Percentiles rank a stretch among this genome's conserved stretches.
Evolutionary conservation across 2,797 vertebrate species (phyloP).

Genomic region (Alfaro cultratus): DNA sequence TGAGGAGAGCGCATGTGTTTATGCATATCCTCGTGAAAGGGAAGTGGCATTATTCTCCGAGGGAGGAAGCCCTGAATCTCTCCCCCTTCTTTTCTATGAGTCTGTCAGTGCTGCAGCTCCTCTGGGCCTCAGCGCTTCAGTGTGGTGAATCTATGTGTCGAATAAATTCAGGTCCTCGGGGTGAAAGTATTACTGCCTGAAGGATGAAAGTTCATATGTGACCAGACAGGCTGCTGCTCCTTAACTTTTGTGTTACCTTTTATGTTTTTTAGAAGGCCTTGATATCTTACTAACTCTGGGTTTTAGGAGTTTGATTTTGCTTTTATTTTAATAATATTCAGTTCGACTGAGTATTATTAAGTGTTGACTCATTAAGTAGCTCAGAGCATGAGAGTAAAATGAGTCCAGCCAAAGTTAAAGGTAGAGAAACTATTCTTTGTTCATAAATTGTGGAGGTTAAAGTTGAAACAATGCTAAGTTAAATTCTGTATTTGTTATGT

Average conservation of each 20-base stretch:
- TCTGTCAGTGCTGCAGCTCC: conserved; percentile 60
- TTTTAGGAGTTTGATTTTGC: too few relatives aligned
- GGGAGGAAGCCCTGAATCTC: conserved; percentile 59
- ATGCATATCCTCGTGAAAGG: conserved; percentile 33
- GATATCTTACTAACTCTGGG: too few relatives aligned
- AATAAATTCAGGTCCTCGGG: conserved; percentile 29
- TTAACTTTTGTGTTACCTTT: conserved; percentile 19
- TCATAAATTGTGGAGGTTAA: too few relatives aligned
- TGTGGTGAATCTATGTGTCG: conserved; percentile 42
- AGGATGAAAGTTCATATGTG: conserved; percentile 16
- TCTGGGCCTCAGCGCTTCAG: conserved; percentile 33
- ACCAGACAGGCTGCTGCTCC: background rate
- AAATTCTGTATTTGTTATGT: too few relatives aligned
- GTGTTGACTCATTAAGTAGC: too few relatives aligned
- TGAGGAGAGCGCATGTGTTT: conserved; percentile 35
- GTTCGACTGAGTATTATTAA: too few relatives aligned
- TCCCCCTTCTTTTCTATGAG: conserved; percentile 43
- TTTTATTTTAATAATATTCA: too few relatives aligned
- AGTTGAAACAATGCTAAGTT: too few relatives aligned
- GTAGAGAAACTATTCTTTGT: too few relatives aligned
- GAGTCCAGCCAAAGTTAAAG: too few relatives aligned
- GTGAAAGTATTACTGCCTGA: background rate
- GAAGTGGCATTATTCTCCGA: conserved; percentile 48
- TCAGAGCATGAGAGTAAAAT: too few relatives aligned
- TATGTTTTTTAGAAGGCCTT: background rate